Base-by-base conservation (phyloP, 2,113 vertebrate species). In the Sterrhoptilus dennistouni region DNA sequence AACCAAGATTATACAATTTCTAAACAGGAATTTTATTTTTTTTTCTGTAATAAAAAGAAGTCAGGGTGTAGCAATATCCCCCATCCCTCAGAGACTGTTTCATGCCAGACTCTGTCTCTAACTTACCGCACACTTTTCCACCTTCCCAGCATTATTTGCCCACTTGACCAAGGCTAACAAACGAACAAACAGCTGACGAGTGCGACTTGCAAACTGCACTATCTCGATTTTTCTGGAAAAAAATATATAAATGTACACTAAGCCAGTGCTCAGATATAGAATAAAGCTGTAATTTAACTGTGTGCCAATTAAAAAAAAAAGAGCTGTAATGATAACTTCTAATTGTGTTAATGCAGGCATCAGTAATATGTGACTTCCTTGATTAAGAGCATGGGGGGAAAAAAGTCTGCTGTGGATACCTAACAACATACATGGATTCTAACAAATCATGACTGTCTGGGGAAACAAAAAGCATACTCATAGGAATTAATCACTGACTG, bases 41-140 rank as follows among this genome's bases (percentile, higher is more conserved):
- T n/a, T n/a, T 40, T 70, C 29, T 33, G 6, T 3, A 36, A 6
- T 23, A 91, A 47, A 8, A 38, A 82, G n/a, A 60, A 60, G 21
- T 25, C 38, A 69, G 47, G 18, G 20, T 25, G 25, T 25, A 75
- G 11, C 33, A 74, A 74, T 59, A 75, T 16, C 33, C 19, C 6
- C 1, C 2, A 35, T 8, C 17, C 20, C 35, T 36, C 19, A 38
- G 21, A 54, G 38, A 16, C 28, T 75, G 56, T 81, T 97, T 78
- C 68, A 78, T 29, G 80, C 11, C 80, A 93, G 86, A 25, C 56
- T 76, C 72, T 87, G 85, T 33, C 53, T 81, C 74, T 66, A 53
- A 98, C 99, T 96, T 98, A 99, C 99, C 98, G 99, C 99, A 97
- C 99, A 99, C 90, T 99, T 99, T 96, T 99, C 99, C 94, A 99